Evolutionary conservation across 2,888 invertebrate species (phyloP).

Genomic region (Drosophila algonquin): DNA sequence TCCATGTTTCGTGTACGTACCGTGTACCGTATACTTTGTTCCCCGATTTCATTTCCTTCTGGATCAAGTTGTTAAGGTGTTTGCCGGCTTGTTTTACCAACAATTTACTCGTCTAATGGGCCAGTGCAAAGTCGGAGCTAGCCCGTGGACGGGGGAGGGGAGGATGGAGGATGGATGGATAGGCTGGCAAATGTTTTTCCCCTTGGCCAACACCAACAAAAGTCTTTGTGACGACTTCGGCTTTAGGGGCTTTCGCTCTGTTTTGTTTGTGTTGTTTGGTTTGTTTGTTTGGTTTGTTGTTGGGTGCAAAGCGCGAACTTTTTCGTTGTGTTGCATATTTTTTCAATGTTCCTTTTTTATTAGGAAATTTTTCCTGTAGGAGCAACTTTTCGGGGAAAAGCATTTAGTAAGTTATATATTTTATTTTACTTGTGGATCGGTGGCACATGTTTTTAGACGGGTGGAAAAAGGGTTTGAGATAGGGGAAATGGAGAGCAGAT

Average conservation of each 20-base stretch:
- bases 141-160: background rate
- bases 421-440: slow-evolving; percentile 41
- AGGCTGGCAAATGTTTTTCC: slow-evolving; percentile 71
- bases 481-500: background rate
- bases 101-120: slow-evolving; percentile 79
- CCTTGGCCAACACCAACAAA: slow-evolving; percentile 67
- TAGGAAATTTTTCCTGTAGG: slow-evolving; percentile 34
- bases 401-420: slow-evolving; percentile 59
- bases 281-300: slow-evolving; percentile 50
- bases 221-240: slow-evolving; percentile 46
- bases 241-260: slow-evolving; percentile 43
- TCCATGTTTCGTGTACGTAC: slow-evolving; percentile 32
- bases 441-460: slow-evolving; percentile 42
- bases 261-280: slow-evolving; percentile 44
- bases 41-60: slow-evolving; percentile 21
- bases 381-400: slow-evolving; percentile 58
- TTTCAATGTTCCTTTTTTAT: slow-evolving; percentile 26
- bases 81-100: slow-evolving; percentile 81
- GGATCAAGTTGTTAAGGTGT: slow-evolving; percentile 68
- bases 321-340: slow-evolving; percentile 49
- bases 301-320: slow-evolving; percentile 58
- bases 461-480: no score
- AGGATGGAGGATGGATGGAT: slow-evolving; percentile 5
- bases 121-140: slow-evolving; percentile 12
- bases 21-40: slow-evolving; percentile 18